Evolutionary conservation across 2,113 vertebrate species (phyloP).

Genomic region (Corythornis vintsioides): DNA sequence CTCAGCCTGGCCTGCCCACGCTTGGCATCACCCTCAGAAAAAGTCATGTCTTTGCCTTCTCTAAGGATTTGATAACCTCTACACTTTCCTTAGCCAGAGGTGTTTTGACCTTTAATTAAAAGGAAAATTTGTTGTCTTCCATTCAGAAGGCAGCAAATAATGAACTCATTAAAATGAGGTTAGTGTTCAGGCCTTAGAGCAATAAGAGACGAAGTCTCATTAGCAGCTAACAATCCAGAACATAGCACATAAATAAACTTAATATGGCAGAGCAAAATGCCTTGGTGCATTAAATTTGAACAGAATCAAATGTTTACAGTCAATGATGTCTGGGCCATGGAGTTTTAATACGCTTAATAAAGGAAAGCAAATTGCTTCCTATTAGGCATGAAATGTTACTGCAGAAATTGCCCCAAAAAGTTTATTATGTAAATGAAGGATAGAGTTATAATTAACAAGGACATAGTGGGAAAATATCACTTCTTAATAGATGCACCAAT

Average conservation of each 20-base stretch:
- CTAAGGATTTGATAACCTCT: constrained; percentile 75
- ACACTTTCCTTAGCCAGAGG: constrained; percentile 73
- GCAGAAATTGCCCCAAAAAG: constrained; percentile 72
- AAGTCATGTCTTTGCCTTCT: constrained; percentile 53
- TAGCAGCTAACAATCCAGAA: constrained; percentile 84
- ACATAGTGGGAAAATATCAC: constrained; percentile 69
- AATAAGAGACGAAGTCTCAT: constrained; percentile 80
- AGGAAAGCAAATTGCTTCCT: constrained; percentile 82
- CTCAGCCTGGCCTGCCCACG: neutral
- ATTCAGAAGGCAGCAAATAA: constrained; percentile 93
- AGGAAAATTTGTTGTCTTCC: constrained; percentile 87
- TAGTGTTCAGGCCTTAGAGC: constrained; percentile 82
- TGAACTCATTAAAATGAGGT: constrained; percentile 95
- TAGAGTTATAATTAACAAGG: constrained; percentile 72
- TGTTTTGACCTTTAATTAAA: constrained; percentile 88
- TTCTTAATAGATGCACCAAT: constrained; percentile 69
- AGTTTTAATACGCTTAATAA: constrained; percentile 83
- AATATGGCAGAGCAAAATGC: constrained; percentile 79
- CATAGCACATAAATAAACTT: constrained; percentile 83
- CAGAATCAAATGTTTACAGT: constrained; percentile 82
- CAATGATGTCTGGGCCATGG: constrained; percentile 77
- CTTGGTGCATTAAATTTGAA: constrained; percentile 82
- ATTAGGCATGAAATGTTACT: constrained; percentile 78
- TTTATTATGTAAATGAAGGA: constrained; percentile 75
- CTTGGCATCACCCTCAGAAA: constrained; percentile 58